Evolutionary conservation across 2,888 invertebrate species (phyloP).

Genomic region (Drosophila mimetica): DNA sequence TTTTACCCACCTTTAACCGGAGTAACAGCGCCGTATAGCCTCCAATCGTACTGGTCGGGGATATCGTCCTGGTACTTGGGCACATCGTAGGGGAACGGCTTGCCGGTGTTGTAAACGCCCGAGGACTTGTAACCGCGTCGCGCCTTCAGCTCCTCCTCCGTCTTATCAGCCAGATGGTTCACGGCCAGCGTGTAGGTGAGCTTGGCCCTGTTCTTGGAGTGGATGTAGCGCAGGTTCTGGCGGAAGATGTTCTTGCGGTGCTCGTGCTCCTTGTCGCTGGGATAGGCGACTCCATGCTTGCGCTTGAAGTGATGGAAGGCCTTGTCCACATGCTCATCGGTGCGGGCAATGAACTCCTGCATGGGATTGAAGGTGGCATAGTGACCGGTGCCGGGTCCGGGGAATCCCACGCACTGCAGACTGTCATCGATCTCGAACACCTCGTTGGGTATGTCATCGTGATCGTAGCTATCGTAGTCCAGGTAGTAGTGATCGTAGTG

Average conservation of each 20-base stretch:
- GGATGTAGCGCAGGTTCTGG: conserved; percentile 93
- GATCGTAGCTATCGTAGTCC: conserved; percentile 89
- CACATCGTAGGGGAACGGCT: conserved; percentile 90
- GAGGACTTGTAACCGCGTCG: conserved; percentile 88
- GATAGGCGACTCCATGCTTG: conserved; percentile 90
- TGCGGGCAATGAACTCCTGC: conserved; percentile 92
- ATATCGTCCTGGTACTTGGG: conserved; percentile 86
- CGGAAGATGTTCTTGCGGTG: conserved; percentile 91
- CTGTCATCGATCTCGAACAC: conserved; percentile 89
- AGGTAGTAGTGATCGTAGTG: conserved; percentile 98
- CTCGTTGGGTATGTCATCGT: conserved; percentile 88
- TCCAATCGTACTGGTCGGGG: conserved; percentile 94
- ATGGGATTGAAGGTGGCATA: conserved; percentile 96
- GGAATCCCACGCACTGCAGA: conserved; percentile 90
- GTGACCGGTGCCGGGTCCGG: conserved; percentile 94
- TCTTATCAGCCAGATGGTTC: conserved; percentile 95
- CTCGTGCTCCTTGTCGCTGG: conserved; percentile 87
- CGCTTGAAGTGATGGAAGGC: conserved; percentile 90
- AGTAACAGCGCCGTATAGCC: conserved; percentile 95
- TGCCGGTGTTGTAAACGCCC: conserved; percentile 89
- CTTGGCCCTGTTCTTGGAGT: conserved; percentile 92
- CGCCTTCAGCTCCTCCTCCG: conserved; percentile 90
- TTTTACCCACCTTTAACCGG: conserved; percentile 91
- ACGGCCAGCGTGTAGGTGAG: conserved; percentile 90
- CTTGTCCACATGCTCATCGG: conserved; percentile 90